Percentiles rank a stretch among this genome's conserved stretches.
Evolutionary conservation across 2,888 invertebrate genomes (phyloP).

Genomic region (Mythimna impura): DNA sequence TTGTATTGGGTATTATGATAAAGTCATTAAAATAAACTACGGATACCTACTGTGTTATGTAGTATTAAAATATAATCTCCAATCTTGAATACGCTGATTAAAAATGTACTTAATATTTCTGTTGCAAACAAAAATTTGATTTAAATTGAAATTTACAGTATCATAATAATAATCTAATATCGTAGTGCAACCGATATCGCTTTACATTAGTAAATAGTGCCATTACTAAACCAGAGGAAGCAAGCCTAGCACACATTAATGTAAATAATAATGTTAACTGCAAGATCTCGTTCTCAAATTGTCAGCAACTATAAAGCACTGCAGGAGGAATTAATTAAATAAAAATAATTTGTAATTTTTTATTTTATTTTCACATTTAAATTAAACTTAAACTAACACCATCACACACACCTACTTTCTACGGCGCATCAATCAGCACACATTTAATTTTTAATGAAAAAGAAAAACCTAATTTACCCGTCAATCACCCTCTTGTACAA

Average conservation of each 20-base stretch:
- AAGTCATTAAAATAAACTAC: slow-evolving; percentile 54
- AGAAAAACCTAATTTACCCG: too few relatives aligned
- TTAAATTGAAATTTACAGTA: slow-evolving; percentile 53
- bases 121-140: slow-evolving; percentile 51
- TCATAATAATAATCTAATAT: slow-evolving; percentile 53
- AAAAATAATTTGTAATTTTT: slow-evolving; percentile 75
- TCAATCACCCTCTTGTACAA: too few relatives aligned
- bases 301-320: slow-evolving; percentile 84
- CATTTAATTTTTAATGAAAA: too few relatives aligned
- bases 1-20: slow-evolving; percentile 58
- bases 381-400: not conserved
- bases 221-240: slow-evolving; percentile 73
- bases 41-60: slow-evolving; percentile 40
- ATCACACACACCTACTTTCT: not conserved
- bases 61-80: slow-evolving; percentile 39
- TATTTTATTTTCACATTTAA: slow-evolving; percentile 64
- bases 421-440: too few relatives aligned
- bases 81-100: slow-evolving; percentile 59
- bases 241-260: slow-evolving; percentile 71
- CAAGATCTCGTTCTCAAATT: slow-evolving; percentile 85
- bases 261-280: slow-evolving; percentile 78
- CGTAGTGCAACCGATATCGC: slow-evolving; percentile 58
- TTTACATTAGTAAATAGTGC: slow-evolving; percentile 75
- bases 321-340: slow-evolving; percentile 85
- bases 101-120: slow-evolving; percentile 71